phyloP scores from a whole-genome alignment of 2,797 vertebrate genomes.

The Danio albolineatus region DNA sequence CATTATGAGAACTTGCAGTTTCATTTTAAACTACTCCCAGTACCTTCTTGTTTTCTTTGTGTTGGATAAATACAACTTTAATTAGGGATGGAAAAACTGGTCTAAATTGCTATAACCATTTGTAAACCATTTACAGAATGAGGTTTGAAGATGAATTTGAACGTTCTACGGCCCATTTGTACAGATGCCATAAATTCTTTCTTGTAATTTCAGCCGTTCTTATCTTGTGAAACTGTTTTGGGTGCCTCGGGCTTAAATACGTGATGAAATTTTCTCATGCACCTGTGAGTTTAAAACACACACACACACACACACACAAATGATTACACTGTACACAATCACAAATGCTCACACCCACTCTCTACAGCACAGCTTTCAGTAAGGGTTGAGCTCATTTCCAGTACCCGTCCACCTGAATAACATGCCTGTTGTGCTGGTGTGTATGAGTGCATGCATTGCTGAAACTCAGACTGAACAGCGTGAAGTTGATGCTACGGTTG shows the following conservation, averaged over 20 bases:
- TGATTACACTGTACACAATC: conserved; percentile 25
- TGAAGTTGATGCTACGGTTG: conserved; percentile 30
- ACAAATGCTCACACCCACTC: conserved; percentile 26
- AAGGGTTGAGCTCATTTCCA: conserved; percentile 38
- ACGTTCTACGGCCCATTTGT: conserved; percentile 15
- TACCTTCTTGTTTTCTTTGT: neutral
- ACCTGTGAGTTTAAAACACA: conserved; percentile 36
- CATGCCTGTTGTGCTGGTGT: conserved; percentile 10
- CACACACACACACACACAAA: conserved; percentile 8
- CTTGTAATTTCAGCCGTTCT: conserved; percentile 45
- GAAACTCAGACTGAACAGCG: neutral
- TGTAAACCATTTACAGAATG: conserved; percentile 18
- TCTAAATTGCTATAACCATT: conserved; percentile 6
- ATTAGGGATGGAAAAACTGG: neutral
- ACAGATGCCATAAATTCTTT: conserved; percentile 22
- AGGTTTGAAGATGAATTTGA: conserved; percentile 22
- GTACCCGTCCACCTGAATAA: conserved; percentile 43
- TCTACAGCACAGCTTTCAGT: conserved; percentile 40
- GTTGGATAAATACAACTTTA: conserved; percentile 22
- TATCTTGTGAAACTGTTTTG: conserved; percentile 47
- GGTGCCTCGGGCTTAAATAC: conserved; percentile 35
- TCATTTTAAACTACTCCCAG: neutral
- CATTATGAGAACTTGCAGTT: neutral
- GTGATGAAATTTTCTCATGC: conserved; percentile 32
- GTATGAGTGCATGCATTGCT: conserved; percentile 34